Conservation (phyloP, 2,113 vertebrate species). For the Pomatostomus ruficeps region DNA sequence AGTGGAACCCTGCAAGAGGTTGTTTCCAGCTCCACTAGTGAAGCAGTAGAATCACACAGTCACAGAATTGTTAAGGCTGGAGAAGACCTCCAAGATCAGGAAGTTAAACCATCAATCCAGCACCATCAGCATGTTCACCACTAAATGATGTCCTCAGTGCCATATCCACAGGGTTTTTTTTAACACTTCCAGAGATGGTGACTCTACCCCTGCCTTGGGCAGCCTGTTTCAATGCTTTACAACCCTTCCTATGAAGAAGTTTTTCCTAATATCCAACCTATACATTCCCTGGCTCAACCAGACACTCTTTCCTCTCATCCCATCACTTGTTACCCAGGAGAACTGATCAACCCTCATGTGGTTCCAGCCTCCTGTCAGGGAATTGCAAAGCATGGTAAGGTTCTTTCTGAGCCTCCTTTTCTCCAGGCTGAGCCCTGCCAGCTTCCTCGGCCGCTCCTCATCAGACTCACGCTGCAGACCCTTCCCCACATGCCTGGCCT, state of each 20-base stretch:
- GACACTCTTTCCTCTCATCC: neutral
- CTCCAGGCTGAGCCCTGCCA: neutral
- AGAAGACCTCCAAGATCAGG: neutral
- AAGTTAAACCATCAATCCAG: neutral
- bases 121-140: neutral
- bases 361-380: neutral
- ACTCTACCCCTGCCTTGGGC: neutral
- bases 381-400: fast-evolving
- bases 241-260: neutral
- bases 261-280: neutral
- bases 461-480: neutral
- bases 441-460: fast-evolving
- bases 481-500: neutral
- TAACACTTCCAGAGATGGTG: neutral
- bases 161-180: neutral
- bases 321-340: neutral
- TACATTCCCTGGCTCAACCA: neutral
- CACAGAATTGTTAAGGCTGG: neutral
- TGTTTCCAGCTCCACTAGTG: neutral
- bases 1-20: neutral
- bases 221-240: neutral
- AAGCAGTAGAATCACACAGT: neutral
- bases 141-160: neutral
- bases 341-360: neutral
- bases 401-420: neutral